phyloP scores from a whole-genome alignment of 2,888 invertebrate species.

The Polydesmus complanatus region DNA sequence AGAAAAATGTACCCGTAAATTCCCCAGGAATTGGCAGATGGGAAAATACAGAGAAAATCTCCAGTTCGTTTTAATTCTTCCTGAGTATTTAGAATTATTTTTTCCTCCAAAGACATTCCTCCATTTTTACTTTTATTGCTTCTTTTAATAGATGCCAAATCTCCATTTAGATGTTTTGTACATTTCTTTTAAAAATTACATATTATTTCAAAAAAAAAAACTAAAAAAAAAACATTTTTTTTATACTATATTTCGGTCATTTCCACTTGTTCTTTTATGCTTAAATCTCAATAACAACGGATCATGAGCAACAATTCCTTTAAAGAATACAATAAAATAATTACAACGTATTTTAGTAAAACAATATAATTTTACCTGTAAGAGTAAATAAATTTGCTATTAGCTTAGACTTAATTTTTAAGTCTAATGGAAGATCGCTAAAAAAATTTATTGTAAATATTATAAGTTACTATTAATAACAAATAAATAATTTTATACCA shows the following conservation, averaged over 20 bases:
- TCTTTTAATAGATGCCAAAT: constrained; percentile 17
- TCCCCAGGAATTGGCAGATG: constrained; percentile 70
- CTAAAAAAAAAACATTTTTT: no score
- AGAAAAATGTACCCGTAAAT: constrained; percentile 28
- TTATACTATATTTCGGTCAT: no score
- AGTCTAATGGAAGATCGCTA: constrained; percentile 80
- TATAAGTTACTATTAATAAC: background rate
- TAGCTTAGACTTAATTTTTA: constrained; percentile 80
- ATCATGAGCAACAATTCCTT: constrained; percentile 56
- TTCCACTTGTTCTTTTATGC: background rate
- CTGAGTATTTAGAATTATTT: constrained; percentile 56
- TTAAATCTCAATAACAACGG: constrained; percentile 48
- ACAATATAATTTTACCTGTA: constrained; percentile 48
- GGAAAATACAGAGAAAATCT: constrained; percentile 81
- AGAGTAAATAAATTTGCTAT: constrained; percentile 82
- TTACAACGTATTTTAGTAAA: background rate
- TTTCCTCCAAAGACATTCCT: constrained; percentile 59
- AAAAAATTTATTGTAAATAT: background rate
- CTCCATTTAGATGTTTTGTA: no score
- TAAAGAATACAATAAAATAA: constrained; percentile 10
- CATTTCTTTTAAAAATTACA: no score
- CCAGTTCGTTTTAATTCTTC: constrained; percentile 69
- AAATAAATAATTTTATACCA: constrained; percentile 27
- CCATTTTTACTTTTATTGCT: constrained; percentile 9
- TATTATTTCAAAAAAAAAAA: no score